phyloP scores from a whole-genome alignment of 92 coral and sea anemone species.

The Palythoa caribaeorum region DNA sequence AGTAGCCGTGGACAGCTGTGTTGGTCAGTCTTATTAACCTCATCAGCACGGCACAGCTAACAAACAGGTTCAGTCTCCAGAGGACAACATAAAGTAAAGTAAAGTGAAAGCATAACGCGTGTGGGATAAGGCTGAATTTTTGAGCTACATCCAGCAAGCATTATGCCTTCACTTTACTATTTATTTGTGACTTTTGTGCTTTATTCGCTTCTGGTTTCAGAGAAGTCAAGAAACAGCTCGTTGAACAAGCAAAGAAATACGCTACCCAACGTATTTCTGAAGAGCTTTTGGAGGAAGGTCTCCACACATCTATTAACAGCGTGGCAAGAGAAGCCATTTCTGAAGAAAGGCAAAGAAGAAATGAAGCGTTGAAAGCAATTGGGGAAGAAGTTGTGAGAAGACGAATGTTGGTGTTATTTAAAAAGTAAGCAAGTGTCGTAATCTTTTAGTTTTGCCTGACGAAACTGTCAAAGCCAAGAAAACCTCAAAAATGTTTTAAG shows the following conservation, averaged over 20 bases:
- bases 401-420: slow-evolving; percentile 67
- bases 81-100: too few species aligned
- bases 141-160: too few species aligned
- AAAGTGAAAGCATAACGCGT: neutral
- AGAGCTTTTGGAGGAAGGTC: slow-evolving; percentile 53
- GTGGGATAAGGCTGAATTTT: neutral
- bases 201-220: slow-evolving; percentile 4
- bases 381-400: slow-evolving; percentile 43
- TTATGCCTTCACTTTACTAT: neutral
- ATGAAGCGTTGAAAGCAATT: slow-evolving; percentile 63
- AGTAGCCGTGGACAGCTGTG: too few species aligned
- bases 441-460: too few species aligned
- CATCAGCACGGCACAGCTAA: too few species aligned
- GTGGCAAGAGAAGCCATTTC: slow-evolving; percentile 51
- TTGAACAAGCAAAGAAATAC: slow-evolving; percentile 55
- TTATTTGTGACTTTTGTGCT: neutral
- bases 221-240: slow-evolving; percentile 49
- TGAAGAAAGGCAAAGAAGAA: slow-evolving; percentile 72
- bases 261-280: slow-evolving; percentile 60
- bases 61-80: too few species aligned
- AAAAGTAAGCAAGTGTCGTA: slow-evolving; percentile 55
- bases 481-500: too few species aligned
- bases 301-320: slow-evolving; percentile 36
- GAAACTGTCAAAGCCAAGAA: too few species aligned
- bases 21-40: too few species aligned